Evolutionary conservation across 2,888 invertebrate genomes (phyloP).

Genomic region (Pristionchus mayeri): DNA sequence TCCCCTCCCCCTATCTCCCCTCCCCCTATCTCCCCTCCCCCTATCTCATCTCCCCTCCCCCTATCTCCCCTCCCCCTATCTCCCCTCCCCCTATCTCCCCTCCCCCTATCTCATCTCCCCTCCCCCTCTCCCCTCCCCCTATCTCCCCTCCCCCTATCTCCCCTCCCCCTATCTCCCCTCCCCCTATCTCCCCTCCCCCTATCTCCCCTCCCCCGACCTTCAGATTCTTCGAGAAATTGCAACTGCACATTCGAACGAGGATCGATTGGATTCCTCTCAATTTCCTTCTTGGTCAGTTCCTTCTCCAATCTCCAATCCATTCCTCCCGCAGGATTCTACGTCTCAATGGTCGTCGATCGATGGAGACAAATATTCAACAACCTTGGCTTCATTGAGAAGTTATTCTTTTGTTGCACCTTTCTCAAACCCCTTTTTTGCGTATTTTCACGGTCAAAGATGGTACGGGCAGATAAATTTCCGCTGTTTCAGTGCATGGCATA

Average conservation of each 20-base stretch:
- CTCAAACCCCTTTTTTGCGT: not conserved
- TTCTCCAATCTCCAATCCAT: not conserved
- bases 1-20: too few relatives aligned
- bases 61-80: too few relatives aligned
- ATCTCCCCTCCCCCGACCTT: not conserved
- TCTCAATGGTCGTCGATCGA: constrained; percentile 49
- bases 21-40: too few relatives aligned
- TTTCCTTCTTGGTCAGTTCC: constrained; percentile 27
- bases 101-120: too few relatives aligned
- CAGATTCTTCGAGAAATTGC: constrained; percentile 37
- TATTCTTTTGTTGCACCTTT: not conserved
- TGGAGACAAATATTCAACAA: constrained; percentile 50
- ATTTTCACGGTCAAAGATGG: not conserved
- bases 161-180: not conserved
- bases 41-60: too few relatives aligned
- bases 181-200: not conserved
- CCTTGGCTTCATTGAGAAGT: constrained; percentile 49
- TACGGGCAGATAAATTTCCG: not conserved
- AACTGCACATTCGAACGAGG: not conserved
- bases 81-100: too few relatives aligned
- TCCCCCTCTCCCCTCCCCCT: too few relatives aligned
- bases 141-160: too few relatives aligned
- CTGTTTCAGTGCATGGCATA: not conserved
- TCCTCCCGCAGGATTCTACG: constrained; percentile 38
- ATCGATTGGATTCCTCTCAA: constrained; percentile 50